Conservation (phyloP, 2,888 invertebrate species). For the Microplitis deprimator region DNA sequence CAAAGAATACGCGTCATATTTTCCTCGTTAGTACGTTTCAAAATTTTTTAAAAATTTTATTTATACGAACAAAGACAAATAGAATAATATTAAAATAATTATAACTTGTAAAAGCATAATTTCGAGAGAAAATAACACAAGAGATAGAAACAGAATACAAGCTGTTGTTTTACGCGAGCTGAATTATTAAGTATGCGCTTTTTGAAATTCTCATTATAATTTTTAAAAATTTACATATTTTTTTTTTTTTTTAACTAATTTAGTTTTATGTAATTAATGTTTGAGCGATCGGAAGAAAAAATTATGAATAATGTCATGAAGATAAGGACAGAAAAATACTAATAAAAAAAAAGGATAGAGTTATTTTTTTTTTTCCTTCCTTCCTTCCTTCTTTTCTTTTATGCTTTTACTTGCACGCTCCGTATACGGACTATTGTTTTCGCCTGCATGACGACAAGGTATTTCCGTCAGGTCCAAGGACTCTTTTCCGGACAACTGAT, state of each 20-base stretch:
- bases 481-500: slow-evolving; percentile 40
- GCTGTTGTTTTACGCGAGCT: background rate
- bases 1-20: background rate
- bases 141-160: background rate
- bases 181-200: background rate
- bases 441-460: slow-evolving; percentile 56
- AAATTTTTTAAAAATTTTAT: background rate
- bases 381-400: slow-evolving; percentile 3
- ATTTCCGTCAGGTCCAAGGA: slow-evolving; percentile 50
- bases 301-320: background rate
- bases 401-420: slow-evolving; percentile 5
- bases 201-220: background rate
- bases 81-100: background rate
- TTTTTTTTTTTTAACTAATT: background rate
- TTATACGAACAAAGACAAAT: background rate
- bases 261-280: too few relatives aligned
- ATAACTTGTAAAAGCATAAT: background rate
- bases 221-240: background rate
- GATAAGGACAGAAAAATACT: background rate
- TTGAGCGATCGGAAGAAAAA: background rate
- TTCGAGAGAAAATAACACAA: background rate
- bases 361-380: background rate
- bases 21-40: background rate
- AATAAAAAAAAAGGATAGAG: background rate
- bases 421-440: slow-evolving; percentile 60